Conservation (phyloP, 2,888 invertebrate genomes). For the Sinohyriopsis cumingii region DNA sequence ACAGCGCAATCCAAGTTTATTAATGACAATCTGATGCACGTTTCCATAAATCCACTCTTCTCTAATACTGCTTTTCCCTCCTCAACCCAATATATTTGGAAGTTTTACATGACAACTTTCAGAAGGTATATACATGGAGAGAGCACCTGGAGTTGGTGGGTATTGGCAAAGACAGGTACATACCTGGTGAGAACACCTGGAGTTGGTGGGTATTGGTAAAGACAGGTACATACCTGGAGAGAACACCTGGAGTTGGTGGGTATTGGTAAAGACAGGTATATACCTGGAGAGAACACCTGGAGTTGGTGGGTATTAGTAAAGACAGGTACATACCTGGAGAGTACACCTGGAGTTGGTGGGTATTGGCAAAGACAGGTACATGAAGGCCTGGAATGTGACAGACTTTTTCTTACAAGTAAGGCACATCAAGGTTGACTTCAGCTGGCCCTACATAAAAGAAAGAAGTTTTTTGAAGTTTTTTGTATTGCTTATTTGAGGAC, state of each 20-base stretch:
- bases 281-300: conserved; percentile 90
- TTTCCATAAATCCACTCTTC: too few relatives aligned
- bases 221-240: too few relatives aligned
- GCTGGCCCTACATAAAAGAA: conserved; percentile 78
- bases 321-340: conserved; percentile 81
- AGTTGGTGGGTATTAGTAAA: conserved; percentile 80
- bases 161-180: too few relatives aligned
- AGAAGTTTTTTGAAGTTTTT: neutral
- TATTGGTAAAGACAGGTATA: too few relatives aligned
- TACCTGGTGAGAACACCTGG: conserved; percentile 79
- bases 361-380: conserved; percentile 85
- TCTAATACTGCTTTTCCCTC: too few relatives aligned
- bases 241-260: too few relatives aligned
- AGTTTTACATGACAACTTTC: neutral
- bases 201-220: conserved; percentile 77
- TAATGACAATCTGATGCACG: too few relatives aligned
- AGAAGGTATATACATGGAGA: too few relatives aligned
- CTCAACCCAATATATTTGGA: too few relatives aligned
- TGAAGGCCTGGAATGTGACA: conserved; percentile 89
- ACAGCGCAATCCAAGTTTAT: too few relatives aligned
- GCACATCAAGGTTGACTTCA: conserved; percentile 87
- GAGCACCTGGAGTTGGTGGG: too few relatives aligned
- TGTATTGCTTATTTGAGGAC: too few relatives aligned
- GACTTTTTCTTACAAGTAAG: conserved; percentile 82
- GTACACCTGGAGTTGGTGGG: conserved; percentile 76